Evolutionary conservation across 64 coral and sea anemone species (phyloP), one percentile per base, ranked within the genome.

Genomic region (Dendronephthya gigantea): DNA sequence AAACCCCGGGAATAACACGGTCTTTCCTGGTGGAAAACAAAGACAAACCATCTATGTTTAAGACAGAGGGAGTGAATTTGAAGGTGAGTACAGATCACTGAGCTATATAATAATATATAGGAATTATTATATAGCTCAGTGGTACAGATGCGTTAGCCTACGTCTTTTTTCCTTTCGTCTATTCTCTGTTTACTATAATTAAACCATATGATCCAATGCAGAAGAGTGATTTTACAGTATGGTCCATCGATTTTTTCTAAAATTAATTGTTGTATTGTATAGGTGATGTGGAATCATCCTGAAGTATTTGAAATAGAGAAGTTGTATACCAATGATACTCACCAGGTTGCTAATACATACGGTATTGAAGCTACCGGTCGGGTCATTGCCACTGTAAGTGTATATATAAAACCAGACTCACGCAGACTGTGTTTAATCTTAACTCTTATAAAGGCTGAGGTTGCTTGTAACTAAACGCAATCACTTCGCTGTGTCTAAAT

Each of bases 51-150:
- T 49, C 68, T 7, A 83, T 85, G 37, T 84, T 97, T 0, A 97
- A 97, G 38, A 93, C 94, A 85, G 94, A 97, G 25, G 94, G 94
- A 79, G 94, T 97, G 40, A 97, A 93, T 32, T 34, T 97, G 14
- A 92, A 93, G 68, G 94, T 93, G 62, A 84, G 32, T 84, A 23
- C 3, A 49, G n/a, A n/a, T n/a, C n/a, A n/a, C n/a, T n/a, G n/a
- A n/a, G n/a, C n/a, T n/a, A n/a, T n/a, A n/a, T n/a, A n/a, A n/a
- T n/a, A n/a, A n/a, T n/a, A n/a, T n/a, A n/a, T n/a, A n/a, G n/a
- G n/a, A n/a, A n/a, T n/a, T n/a, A n/a, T n/a, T n/a, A n/a, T n/a
- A n/a, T n/a, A n/a, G n/a, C n/a, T n/a, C n/a, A n/a, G n/a, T n/a
- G n/a, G n/a, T n/a, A n/a, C n/a, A n/a, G n/a, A n/a, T n/a, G n/a